Base-by-base conservation (phyloP, 1,140 invertebrate genomes). In the Physella acuta region DNA sequence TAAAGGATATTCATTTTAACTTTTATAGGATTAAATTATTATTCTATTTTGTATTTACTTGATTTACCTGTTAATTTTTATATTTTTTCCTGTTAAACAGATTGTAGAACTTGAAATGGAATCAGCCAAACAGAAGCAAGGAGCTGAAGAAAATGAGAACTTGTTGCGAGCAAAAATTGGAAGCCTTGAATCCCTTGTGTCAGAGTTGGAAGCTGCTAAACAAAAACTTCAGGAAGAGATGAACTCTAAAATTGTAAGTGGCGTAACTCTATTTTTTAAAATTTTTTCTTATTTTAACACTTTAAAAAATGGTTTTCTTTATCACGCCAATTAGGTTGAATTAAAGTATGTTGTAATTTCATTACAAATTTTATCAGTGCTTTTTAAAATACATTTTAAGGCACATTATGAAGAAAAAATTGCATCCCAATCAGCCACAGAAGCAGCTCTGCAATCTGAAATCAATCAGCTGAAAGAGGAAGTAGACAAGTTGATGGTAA, bases 161-260 rank as follows among this genome's bases (percentile, higher is more conserved):
- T 73, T 78, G n/a, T 64, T 81, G 33, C 63, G 73, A 36, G 72
- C 71, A 14, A 82, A 78, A 59, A 71, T 81, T 20, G 71, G 72
- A 8, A 73, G 77, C 8, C 74, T 82, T 20, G 79, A 82, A 62
- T 70, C 76, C 3, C 76, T 80, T 70, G 31, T 79, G 11, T 63
- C 65, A 34, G 69, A 73, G 11, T 67, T 80, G 5, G 71, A 80
- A 34, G 64, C 71, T 30, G 72, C 74, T 2, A 76, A 75, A 37
- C 51, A 76, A 31, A 59, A 71, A n/a, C 75, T 77, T 65, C 76
- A 70, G 49, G 52, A 65, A 3, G 31, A 72, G 52, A 39, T 64
- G 5, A 59, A 73, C 11, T 69, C 78, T 8, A 76, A 75, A 71
- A 65, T 83, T 55, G 81, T 83, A 74, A 75, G 81, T 71, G 0